Base-by-base conservation (phyloP, 2,888 invertebrate genomes). In the Drosophila lacicola region DNA sequence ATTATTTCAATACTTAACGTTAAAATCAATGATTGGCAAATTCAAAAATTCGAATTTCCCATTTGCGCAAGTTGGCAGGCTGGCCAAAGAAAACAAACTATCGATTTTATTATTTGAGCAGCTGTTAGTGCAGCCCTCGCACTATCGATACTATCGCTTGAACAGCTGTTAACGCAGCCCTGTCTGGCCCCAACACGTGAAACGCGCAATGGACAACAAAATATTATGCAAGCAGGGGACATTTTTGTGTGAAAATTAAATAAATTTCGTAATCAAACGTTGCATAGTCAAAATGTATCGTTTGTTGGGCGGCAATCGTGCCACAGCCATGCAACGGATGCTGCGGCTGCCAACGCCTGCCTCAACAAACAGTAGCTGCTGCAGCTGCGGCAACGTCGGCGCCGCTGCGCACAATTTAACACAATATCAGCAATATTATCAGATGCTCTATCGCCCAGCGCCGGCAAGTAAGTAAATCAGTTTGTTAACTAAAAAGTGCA, bases 201-300 rank as follows among this genome's bases (percentile, higher is more conserved):
- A 77, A 60, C 60, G 60, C 69, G 75, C 75, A 71, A 77, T 77
- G 77, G 58, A 71, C 63, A 77, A 68, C 80, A 77, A 67, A 80
- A 78, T 87, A 90, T 90, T 90, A 90, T 90, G 90, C 90, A 91
- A 91, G 90, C 72, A 17, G 50, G 49, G 61, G 53, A 60, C 61
- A 64, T 47, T 64, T 47, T 57, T 81, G 50, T 70, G 61, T 78
- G 64, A 80, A 79, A 78, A 74, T 47, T 63, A 62, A 69, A 25
- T 55, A 71, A 69, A 64, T 45, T 37, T 41, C 25, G n/a, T 36
- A 25, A 10, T 2, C 41, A 56, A 57, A 57, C 63, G 36, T 53
- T 74, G 41, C 14, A 17, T 11, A 51, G 13, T 33, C 50, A 82
- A 71, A 78, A 92, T 91, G 91, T 91, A 91, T 77, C 92, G 92